Conservation (phyloP, 2,797 vertebrate genomes). For the Tarsius wallacei region DNA sequence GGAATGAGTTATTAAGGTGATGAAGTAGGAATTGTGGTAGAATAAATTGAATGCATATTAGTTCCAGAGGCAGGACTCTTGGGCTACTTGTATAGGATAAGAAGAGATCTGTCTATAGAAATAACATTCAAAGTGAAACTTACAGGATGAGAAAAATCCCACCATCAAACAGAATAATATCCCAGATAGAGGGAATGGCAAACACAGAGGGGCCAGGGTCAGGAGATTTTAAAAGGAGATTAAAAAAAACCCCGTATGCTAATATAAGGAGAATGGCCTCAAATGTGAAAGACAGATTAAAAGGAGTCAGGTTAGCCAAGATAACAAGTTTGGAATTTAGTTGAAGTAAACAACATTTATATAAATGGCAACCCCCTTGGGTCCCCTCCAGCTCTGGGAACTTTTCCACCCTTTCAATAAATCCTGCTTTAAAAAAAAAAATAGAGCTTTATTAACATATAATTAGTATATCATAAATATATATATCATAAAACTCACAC, state of each 20-base stretch:
- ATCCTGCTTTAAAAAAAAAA: no score
- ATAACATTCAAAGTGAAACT: not conserved
- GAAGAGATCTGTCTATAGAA: fast-evolving
- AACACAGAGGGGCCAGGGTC: not conserved
- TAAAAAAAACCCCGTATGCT: not conserved
- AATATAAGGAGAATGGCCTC: not conserved
- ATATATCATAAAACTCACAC: not conserved
- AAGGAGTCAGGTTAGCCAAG: not conserved
- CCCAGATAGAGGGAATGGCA: not conserved
- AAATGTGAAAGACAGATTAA: not conserved
- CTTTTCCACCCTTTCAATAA: no score
- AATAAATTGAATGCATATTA: not conserved
- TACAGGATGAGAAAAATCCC: not conserved
- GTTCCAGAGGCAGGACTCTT: not conserved
- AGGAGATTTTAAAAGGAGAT: not conserved
- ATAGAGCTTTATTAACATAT: not conserved
- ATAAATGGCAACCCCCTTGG: no score
- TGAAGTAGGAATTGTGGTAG: no score
- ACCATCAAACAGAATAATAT: not conserved
- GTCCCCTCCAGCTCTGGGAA: no score
- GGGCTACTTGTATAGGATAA: not conserved
- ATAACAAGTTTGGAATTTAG: not conserved
- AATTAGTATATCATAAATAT: not conserved
- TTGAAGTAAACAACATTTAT: not conserved
- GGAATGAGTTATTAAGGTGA: not conserved